phyloP scores from a whole-genome alignment of 2,113 vertebrate species.

The Nerophis lumbriciformis region DNA sequence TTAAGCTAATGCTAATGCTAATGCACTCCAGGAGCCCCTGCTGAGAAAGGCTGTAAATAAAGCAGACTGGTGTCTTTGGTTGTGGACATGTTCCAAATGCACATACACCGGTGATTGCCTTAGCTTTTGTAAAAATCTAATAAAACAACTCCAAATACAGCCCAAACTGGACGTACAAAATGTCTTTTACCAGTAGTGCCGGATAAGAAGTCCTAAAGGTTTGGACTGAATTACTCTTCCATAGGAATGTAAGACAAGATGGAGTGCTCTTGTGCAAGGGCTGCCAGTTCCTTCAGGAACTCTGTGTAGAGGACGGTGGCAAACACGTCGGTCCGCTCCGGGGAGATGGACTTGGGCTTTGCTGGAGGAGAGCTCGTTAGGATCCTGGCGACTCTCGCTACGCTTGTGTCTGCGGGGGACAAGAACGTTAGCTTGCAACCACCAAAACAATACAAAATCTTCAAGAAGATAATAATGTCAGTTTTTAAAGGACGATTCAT shows the following conservation, averaged over 20 bases:
- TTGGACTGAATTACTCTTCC: constrained; percentile 69
- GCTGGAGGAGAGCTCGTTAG: constrained; percentile 60
- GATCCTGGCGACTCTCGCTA: constrained; percentile 47
- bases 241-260: constrained; percentile 81
- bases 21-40: too few species aligned
- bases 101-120: too few species aligned
- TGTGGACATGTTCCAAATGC: too few species aligned
- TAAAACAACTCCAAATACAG: too few species aligned
- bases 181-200: too few species aligned
- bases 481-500: neutral
- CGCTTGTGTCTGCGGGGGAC: constrained; percentile 51
- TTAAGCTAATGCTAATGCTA: too few species aligned
- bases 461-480: neutral
- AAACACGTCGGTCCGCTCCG: constrained; percentile 80
- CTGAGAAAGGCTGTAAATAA: too few species aligned
- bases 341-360: constrained; percentile 72
- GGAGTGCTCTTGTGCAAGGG: constrained; percentile 92
- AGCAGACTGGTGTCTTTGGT: too few species aligned
- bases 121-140: too few species aligned
- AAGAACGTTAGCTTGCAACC: neutral
- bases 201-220: constrained; percentile 12
- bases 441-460: neutral
- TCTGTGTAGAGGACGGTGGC: constrained; percentile 90
- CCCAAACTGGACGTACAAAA: too few species aligned
- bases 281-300: constrained; percentile 96